Evolutionary conservation across 2,888 invertebrate genomes (phyloP).

Genomic region (Dichetophora obliterata): DNA sequence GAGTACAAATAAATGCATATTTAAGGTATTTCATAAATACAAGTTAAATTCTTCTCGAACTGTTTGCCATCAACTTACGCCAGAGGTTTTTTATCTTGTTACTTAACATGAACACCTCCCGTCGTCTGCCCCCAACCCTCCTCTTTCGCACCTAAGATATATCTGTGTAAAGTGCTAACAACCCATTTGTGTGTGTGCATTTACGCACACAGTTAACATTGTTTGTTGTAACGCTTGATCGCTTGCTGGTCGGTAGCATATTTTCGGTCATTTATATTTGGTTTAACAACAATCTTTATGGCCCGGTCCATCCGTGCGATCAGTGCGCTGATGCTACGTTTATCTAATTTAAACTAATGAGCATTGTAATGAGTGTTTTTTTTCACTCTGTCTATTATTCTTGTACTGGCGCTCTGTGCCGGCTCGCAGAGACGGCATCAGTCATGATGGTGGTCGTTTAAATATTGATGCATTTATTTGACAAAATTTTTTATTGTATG

Average conservation of each 20-base stretch:
- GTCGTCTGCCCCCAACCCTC: neutral
- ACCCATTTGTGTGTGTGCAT: neutral
- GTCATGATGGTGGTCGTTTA: slow-evolving; percentile 40
- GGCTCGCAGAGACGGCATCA: slow-evolving; percentile 41
- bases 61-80: slow-evolving; percentile 40
- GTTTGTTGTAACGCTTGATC: slow-evolving; percentile 58
- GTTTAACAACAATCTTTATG: neutral
- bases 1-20: slow-evolving; percentile 4
- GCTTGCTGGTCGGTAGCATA: slow-evolving; percentile 60
- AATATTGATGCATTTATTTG: too few species aligned
- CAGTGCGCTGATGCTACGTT: slow-evolving; percentile 41
- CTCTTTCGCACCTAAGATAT: neutral
- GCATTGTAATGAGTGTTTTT: slow-evolving; percentile 61
- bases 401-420: slow-evolving; percentile 42
- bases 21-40: neutral
- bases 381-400: too few species aligned
- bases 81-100: neutral
- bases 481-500: too few species aligned
- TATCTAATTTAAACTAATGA: slow-evolving; percentile 63
- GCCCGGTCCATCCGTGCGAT: slow-evolving; percentile 31
- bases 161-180: neutral
- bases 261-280: slow-evolving; percentile 44
- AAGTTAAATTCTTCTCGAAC: neutral
- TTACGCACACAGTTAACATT: slow-evolving; percentile 12
- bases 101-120: neutral